Percentiles rank a stretch among this genome's conserved stretches.
Evolutionary conservation across 2,888 invertebrate species (phyloP).

Genomic region (Melanophora roralis): DNA sequence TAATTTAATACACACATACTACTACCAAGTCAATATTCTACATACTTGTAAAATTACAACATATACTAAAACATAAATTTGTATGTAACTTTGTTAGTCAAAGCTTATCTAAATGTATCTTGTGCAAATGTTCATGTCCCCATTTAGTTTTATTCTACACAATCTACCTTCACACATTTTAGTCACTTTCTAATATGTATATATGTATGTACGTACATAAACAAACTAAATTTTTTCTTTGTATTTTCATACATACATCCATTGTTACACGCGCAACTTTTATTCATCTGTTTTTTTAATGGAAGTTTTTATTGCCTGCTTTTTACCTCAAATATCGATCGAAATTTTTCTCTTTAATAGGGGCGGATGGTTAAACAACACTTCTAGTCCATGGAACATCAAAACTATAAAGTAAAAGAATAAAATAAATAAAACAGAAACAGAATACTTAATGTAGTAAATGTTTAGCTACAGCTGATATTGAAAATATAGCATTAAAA

Average conservation of each 20-base stretch:
- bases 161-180: neutral
- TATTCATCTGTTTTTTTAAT: conserved; percentile 50
- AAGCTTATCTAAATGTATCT: conserved; percentile 54
- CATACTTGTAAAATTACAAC: neutral
- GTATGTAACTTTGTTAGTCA: neutral
- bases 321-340: conserved; percentile 53
- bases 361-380: conserved; percentile 58
- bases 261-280: conserved; percentile 53
- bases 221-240: no score
- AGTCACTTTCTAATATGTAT: neutral
- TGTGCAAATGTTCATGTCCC: conserved; percentile 28
- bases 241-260: conserved; percentile 6
- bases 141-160: neutral
- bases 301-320: conserved; percentile 2
- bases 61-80: neutral
- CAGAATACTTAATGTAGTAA: conserved; percentile 4
- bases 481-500: conserved; percentile 14
- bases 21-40: no score
- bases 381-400: conserved; percentile 41
- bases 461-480: neutral
- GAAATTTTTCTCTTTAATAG: conserved; percentile 49
- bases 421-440: conserved; percentile 15
- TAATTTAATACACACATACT: neutral
- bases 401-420: conserved; percentile 22
- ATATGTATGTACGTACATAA: neutral